Percentiles rank a stretch among this genome's conserved stretches.
phyloP scores from a whole-genome alignment of 2,888 invertebrate genomes.

The Archips xylosteana region DNA sequence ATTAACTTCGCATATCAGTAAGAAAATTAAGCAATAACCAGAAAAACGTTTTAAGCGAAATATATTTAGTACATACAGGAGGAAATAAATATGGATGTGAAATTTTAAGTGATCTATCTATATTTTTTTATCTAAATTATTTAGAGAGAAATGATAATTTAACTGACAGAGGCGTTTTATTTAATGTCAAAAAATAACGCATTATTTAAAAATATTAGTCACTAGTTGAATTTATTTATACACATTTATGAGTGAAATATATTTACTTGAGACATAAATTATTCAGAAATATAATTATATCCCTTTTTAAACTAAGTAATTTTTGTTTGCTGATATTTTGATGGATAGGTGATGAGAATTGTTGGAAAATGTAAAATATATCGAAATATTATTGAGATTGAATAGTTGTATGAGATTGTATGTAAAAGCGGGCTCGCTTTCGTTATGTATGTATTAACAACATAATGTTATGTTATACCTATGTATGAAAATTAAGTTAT shows the following conservation, averaged over 20 bases:
- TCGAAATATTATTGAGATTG: slow-evolving; percentile 30
- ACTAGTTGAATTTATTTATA: slow-evolving; percentile 33
- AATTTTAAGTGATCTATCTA: slow-evolving; percentile 30
- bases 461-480: slow-evolving; percentile 51
- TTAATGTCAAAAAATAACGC: slow-evolving; percentile 14
- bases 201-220: slow-evolving; percentile 29
- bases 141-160: slow-evolving; percentile 23
- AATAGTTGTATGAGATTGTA: slow-evolving; percentile 22
- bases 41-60: slow-evolving; percentile 36
- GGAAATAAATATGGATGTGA: slow-evolving; percentile 36
- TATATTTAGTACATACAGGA: slow-evolving; percentile 35
- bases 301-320: background rate
- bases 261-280: slow-evolving; percentile 17
- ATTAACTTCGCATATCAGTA: slow-evolving; percentile 40
- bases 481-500: slow-evolving; percentile 49
- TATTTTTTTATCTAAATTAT: slow-evolving; percentile 37
- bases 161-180: slow-evolving; percentile 20
- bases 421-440: slow-evolving; percentile 29
- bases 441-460: slow-evolving; percentile 28
- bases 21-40: slow-evolving; percentile 33
- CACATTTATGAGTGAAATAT: slow-evolving; percentile 22
- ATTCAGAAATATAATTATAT: slow-evolving; percentile 5
- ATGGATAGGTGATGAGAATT: slow-evolving; percentile 17
- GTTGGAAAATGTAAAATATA: slow-evolving; percentile 38
- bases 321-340: slow-evolving; percentile 29